A percentile compares a stretch with the other conserved stretches of the same genome.
phyloP scores from a whole-genome alignment of 2,888 invertebrate genomes.

The Frankliniella intonsa region DNA sequence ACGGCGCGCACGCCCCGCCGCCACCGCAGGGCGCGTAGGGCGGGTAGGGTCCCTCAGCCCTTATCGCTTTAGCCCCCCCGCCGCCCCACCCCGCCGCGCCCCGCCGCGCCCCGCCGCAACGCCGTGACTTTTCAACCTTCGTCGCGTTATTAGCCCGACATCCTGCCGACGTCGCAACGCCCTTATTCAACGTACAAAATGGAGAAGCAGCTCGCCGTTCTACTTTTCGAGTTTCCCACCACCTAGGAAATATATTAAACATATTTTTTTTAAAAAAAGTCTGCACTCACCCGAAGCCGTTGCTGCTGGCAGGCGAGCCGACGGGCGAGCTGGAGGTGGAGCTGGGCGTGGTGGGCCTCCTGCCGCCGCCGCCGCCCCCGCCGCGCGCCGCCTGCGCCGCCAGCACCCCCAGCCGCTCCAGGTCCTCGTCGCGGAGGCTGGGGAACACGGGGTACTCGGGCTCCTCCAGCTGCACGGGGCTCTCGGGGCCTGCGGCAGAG shows the following conservation, averaged over 20 bases:
- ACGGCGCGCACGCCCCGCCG: neutral
- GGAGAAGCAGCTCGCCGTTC: no score
- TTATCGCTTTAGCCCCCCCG: no score
- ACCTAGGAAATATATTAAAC: no score
- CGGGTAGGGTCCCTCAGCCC: neutral
- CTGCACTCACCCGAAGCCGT: constrained; percentile 2
- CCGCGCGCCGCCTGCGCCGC: constrained; percentile 1
- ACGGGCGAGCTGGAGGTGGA: constrained; percentile 16
- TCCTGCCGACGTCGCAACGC: no score
- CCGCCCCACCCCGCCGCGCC: no score
- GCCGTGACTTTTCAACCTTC: no score
- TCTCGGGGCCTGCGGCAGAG: neutral
- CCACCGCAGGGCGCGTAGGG: neutral
- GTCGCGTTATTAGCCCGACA: no score
- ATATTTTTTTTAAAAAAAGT: no score
- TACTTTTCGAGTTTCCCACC: no score
- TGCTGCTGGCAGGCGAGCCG: neutral
- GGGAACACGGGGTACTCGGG: constrained; percentile 18
- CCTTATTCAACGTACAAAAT: no score
- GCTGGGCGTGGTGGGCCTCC: neutral
- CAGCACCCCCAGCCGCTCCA: constrained; percentile 12
- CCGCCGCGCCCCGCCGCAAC: no score
- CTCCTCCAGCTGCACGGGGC: neutral
- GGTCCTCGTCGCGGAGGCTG: constrained; percentile 23
- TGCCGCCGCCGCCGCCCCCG: neutral